A percentile compares a stretch with the other conserved stretches of the same genome.
phyloP scores from a whole-genome alignment of 2,113 vertebrate species.

The Odocoileus virginianus region DNA sequence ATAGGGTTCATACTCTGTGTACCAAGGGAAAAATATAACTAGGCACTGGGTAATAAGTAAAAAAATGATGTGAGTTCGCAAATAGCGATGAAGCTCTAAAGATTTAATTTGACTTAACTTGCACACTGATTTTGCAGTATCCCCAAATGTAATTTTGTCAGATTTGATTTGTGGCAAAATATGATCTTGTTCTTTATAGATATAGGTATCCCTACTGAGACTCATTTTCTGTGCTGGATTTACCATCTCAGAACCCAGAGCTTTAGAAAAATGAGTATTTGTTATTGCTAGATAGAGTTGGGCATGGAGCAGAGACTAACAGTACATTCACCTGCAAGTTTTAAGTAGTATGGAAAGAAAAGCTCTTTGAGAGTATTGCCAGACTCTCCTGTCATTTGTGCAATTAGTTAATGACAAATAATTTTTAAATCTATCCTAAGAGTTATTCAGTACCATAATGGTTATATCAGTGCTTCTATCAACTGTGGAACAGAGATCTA shows the following conservation, averaged over 20 bases:
- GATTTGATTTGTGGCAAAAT: neutral
- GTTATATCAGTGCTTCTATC: neutral
- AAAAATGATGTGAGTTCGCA: neutral
- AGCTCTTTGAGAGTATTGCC: neutral
- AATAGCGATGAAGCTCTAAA: neutral
- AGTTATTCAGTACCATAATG: neutral
- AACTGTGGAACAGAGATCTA: neutral
- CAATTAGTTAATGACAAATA: neutral
- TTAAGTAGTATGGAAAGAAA: neutral
- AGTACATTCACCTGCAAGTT: neutral
- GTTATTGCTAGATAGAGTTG: neutral
- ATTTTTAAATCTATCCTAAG: neutral
- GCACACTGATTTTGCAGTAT: neutral
- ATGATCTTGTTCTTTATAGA: neutral
- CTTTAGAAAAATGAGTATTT: neutral
- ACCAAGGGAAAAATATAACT: conserved; percentile 17
- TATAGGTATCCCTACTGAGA: neutral
- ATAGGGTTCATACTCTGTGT: neutral
- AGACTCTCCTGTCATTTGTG: neutral
- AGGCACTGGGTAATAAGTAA: neutral
- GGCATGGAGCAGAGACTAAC: neutral
- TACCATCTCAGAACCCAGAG: neutral
- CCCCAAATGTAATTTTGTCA: conserved; percentile 7
- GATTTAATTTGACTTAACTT: neutral
- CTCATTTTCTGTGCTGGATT: neutral